phyloP scores from a whole-genome alignment of 53 echinoderm and acorn worm genomes.

The Temnopleurus reevesii region DNA sequence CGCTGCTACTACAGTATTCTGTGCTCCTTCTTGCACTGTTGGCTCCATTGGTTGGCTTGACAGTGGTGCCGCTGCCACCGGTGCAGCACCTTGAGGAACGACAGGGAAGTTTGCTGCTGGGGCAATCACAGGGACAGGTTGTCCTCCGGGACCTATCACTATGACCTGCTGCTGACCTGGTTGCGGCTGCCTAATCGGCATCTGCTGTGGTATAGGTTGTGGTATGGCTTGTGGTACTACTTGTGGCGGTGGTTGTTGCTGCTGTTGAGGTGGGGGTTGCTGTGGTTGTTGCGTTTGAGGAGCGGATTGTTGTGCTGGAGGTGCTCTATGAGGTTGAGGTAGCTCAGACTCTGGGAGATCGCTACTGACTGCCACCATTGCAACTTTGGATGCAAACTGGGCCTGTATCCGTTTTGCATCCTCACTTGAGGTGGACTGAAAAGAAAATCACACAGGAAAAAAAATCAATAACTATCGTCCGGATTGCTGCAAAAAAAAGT shows the following conservation, averaged over 20 bases:
- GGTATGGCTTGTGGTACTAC: background rate
- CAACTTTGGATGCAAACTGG: slow-evolving; percentile 77
- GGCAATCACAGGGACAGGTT: slow-evolving; percentile 17
- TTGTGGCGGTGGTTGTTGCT: slow-evolving; percentile 22
- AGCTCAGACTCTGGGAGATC: slow-evolving; percentile 26
- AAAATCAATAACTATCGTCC: too few species aligned
- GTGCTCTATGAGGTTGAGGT: background rate
- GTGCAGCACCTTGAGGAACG: background rate
- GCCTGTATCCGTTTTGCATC: slow-evolving; percentile 81
- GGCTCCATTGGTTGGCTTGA: slow-evolving; percentile 24
- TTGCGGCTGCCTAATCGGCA: background rate
- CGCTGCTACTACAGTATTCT: slow-evolving; percentile 22
- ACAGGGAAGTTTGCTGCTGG: background rate
- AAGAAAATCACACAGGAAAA: too few species aligned
- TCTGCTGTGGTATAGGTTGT: slow-evolving; percentile 21
- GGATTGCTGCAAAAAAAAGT: too few species aligned
- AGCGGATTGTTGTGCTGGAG: background rate
- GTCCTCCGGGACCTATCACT: slow-evolving; percentile 12
- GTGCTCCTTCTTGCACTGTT: slow-evolving; percentile 17
- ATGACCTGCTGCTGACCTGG: background rate
- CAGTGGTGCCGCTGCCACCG: background rate
- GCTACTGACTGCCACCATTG: slow-evolving; percentile 60
- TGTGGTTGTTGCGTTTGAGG: slow-evolving; percentile 14
- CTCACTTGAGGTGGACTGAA: slow-evolving; percentile 69
- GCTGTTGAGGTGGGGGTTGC: slow-evolving; percentile 10